Conservation (phyloP, 2,888 invertebrate genomes). For the Formica aserva region DNA sequence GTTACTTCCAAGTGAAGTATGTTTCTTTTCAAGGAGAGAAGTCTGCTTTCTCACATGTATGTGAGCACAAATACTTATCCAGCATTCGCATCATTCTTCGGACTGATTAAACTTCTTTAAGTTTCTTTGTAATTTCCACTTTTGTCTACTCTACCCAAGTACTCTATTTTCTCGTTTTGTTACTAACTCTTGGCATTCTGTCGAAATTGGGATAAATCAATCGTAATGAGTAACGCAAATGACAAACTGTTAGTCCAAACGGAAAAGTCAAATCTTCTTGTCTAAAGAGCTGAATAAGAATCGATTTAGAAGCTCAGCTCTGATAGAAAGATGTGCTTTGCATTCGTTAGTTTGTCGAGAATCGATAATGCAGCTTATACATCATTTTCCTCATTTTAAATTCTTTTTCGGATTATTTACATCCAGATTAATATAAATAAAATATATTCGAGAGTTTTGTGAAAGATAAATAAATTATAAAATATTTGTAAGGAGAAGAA, state of each 20-base stretch:
- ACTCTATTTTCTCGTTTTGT: conserved; percentile 21
- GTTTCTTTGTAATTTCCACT: conserved; percentile 52
- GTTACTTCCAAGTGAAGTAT: conserved; percentile 51
- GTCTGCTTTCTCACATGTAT: conserved; percentile 31
- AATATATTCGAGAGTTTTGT: not conserved
- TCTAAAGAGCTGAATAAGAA: conserved; percentile 36
- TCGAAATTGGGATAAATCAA: conserved; percentile 34
- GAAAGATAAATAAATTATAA: conserved; percentile 5
- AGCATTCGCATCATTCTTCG: conserved; percentile 51
- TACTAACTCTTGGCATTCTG: conserved; percentile 1
- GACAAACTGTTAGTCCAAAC: conserved; percentile 35
- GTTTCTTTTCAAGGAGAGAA: conserved; percentile 11
- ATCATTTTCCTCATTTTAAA: conserved; percentile 18
- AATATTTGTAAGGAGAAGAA: not conserved
- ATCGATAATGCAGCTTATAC: conserved; percentile 30
- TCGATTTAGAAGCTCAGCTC: conserved; percentile 8
- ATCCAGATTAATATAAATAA: conserved; percentile 2
- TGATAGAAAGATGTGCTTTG: conserved; percentile 24
- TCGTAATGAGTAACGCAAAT: conserved; percentile 39
- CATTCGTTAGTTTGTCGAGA: conserved; percentile 30
- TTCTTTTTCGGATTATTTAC: conserved; percentile 14
- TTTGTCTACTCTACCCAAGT: not conserved
- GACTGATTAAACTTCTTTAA: conserved; percentile 61
- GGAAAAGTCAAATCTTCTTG: conserved; percentile 27
- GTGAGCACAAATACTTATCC: conserved; percentile 20